A percentile compares a stretch with the other conserved stretches of the same genome.
phyloP scores from a whole-genome alignment of 2,888 invertebrate genomes.

The Tholera decimalis region DNA sequence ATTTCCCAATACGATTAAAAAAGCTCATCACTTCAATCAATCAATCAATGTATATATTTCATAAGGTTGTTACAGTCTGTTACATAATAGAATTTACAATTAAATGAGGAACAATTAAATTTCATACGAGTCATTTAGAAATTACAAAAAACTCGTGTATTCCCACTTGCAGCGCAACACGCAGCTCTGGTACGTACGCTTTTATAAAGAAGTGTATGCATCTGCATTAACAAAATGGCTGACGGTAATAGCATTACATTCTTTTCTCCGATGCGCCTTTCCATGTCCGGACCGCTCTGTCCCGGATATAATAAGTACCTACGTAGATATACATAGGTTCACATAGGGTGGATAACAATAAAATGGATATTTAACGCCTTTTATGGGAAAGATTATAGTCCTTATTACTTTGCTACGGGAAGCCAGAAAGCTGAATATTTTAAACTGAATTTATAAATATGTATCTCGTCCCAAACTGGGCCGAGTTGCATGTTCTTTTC shows the following conservation, averaged over 20 bases:
- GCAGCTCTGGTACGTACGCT: slow-evolving; percentile 45
- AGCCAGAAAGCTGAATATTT: neutral
- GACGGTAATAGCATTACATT: slow-evolving; percentile 73
- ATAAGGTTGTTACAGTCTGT: too few species aligned
- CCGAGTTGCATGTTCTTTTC: too few species aligned
- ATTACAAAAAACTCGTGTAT: neutral
- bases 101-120: too few species aligned
- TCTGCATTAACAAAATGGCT: slow-evolving; percentile 78
- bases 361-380: neutral
- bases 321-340: neutral
- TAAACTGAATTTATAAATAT: neutral
- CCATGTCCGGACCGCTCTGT: slow-evolving; percentile 45
- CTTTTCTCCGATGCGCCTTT: slow-evolving; percentile 62
- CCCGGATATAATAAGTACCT: slow-evolving; percentile 19
- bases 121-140: neutral
- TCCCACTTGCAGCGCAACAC: slow-evolving; percentile 24
- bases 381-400: neutral
- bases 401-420: neutral
- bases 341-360: neutral
- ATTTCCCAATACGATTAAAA: neutral
- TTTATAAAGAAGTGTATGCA: slow-evolving; percentile 68
- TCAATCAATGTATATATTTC: too few species aligned
- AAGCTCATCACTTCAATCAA: neutral
- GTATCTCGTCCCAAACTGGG: neutral
- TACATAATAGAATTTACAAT: too few species aligned